phyloP scores from a whole-genome alignment of 2,888 invertebrate species.

The Mamestra brassicae region DNA sequence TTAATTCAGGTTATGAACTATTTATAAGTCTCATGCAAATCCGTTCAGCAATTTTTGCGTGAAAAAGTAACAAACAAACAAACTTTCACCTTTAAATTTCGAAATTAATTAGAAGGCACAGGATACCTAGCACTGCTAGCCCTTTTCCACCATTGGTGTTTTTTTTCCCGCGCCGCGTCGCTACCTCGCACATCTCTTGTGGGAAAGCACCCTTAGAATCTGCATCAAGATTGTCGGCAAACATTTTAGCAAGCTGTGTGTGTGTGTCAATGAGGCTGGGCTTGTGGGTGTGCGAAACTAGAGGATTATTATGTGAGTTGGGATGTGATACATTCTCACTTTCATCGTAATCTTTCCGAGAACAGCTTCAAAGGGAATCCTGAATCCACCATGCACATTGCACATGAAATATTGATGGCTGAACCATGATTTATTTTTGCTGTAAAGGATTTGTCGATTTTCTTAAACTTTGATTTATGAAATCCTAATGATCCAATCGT shows the following conservation, averaged over 20 bases:
- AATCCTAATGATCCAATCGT: background rate
- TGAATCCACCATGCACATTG: background rate
- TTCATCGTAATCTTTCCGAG: background rate
- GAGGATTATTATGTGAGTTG: constrained; percentile 1
- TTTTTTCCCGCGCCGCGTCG: background rate
- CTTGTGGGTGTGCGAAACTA: constrained; percentile 6
- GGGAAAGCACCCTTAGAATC: background rate
- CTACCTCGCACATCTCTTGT: background rate
- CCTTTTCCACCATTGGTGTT: background rate
- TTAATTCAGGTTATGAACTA: too few species aligned
- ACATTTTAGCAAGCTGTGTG: constrained; percentile 16
- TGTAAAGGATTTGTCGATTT: background rate
- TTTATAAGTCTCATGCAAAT: too few species aligned
- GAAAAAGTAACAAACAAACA: too few species aligned
- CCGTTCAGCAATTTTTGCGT: too few species aligned
- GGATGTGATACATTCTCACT: background rate
- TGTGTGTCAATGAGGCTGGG: background rate
- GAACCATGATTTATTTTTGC: background rate
- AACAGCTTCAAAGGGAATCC: background rate
- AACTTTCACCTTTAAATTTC: too few species aligned
- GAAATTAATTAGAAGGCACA: too few species aligned
- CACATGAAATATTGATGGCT: background rate
- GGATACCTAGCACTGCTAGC: background rate
- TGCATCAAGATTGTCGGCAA: constrained; percentile 27
- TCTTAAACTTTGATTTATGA: background rate